These are phyloP conservation scores for Oncorhynchus tshawytscha DNA, from an alignment of 2,113 vertebrate genomes.

Conservation along the genomic window DNA sequence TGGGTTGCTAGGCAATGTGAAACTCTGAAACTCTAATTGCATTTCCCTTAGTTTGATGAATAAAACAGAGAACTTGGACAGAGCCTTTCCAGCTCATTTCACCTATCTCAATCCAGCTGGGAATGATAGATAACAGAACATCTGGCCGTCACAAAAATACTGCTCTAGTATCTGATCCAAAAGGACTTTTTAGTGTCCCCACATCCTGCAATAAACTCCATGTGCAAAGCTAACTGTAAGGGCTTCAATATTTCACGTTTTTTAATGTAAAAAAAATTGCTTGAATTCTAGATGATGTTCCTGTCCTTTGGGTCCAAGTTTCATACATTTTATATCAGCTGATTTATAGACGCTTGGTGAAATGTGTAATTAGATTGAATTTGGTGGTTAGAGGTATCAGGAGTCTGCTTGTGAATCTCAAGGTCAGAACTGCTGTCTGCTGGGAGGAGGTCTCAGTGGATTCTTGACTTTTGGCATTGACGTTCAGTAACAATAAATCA, in stretches of 20 bases:
- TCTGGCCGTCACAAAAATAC: conserved; percentile 72
- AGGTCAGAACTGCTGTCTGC: conserved; percentile 14
- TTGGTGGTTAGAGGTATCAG: neutral
- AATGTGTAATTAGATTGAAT: conserved; percentile 21
- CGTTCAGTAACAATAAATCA: conserved; percentile 34
- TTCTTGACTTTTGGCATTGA: conserved; percentile 16
- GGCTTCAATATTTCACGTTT: conserved; percentile 44
- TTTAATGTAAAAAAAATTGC: conserved; percentile 1
- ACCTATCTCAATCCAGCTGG: conserved; percentile 68
- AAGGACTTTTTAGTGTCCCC: conserved; percentile 62
- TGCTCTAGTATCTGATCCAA: conserved; percentile 59
- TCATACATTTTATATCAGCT: conserved; percentile 27
- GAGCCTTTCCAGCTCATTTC: conserved; percentile 69
- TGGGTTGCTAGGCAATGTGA: conserved; percentile 56
- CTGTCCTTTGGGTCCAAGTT: conserved; percentile 40
- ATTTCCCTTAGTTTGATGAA: conserved; percentile 70
- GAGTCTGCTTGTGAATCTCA: conserved; percentile 11
- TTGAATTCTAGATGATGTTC: conserved; percentile 31
- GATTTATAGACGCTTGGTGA: conserved; percentile 10
- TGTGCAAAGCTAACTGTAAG: conserved; percentile 54
- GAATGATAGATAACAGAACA: conserved; percentile 72
- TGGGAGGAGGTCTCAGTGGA: neutral
- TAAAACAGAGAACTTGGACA: conserved; percentile 68
- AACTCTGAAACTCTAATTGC: conserved; percentile 67
- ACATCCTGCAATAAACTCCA: conserved; percentile 59